phyloP scores from a whole-genome alignment of 2,797 vertebrate genomes.

The Hozukius guyotensis region DNA sequence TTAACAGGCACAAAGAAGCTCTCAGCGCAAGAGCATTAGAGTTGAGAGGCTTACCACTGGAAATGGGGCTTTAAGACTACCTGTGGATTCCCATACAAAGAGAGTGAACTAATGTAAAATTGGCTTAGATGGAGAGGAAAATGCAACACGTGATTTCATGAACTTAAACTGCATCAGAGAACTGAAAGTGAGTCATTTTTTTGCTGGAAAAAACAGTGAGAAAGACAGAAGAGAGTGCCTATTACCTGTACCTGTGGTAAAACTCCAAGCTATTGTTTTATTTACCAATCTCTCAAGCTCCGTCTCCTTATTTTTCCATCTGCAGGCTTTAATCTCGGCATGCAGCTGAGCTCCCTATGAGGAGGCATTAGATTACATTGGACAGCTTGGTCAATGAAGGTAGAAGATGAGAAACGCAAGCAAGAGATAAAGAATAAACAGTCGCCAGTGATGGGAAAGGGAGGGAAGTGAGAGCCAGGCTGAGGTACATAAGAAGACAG shows the following conservation, averaged over 20 bases:
- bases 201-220: not conserved
- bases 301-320: conserved; percentile 15
- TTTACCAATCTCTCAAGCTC: conserved; percentile 32
- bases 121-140: conserved; percentile 39
- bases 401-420: conserved; percentile 43
- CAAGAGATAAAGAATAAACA: not conserved
- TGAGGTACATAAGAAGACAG: not conserved
- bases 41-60: conserved; percentile 72
- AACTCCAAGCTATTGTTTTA: conserved; percentile 40
- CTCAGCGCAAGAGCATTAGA: conserved; percentile 60
- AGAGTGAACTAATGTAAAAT: conserved; percentile 56
- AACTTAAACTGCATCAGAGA: conserved; percentile 22
- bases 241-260: conserved; percentile 7
- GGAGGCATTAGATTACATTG: conserved; percentile 31
- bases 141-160: conserved; percentile 28
- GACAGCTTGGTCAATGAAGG: conserved; percentile 51
- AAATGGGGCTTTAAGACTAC: conserved; percentile 66
- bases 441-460: not conserved
- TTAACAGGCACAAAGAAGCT: conserved; percentile 60
- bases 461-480: not conserved
- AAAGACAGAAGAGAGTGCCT: conserved; percentile 19
- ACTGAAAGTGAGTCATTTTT: conserved; percentile 10
- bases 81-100: conserved; percentile 68
- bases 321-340: conserved; percentile 41
- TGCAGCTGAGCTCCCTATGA: conserved; percentile 42